A percentile compares a stretch with the other conserved stretches of the same genome.
These are phyloP conservation scores for Ennomos erosarius DNA, from an alignment of 2,888 invertebrate genomes.

Conservation along the genomic window DNA sequence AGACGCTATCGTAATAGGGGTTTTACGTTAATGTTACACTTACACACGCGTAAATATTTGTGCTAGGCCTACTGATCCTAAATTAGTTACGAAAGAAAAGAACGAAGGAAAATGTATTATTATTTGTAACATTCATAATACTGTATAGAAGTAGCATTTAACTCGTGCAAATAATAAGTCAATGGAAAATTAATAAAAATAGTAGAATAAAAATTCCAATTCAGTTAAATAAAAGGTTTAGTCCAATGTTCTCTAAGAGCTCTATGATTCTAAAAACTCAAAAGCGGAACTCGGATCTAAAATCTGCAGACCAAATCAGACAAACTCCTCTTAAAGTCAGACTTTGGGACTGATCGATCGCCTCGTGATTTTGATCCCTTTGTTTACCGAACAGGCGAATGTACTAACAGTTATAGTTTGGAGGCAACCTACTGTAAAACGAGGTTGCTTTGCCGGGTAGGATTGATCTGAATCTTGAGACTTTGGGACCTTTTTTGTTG, in stretches of 20 bases:
- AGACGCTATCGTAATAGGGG: no score
- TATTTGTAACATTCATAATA: no score
- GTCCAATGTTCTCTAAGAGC: neutral
- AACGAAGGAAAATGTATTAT: no score
- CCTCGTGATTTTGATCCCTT: conserved; percentile 18
- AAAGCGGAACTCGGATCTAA: conserved; percentile 4
- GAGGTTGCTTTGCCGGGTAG: conserved; percentile 46
- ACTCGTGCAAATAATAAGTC: no score
- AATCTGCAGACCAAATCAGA: conserved; percentile 9
- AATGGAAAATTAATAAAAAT: no score
- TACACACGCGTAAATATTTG: no score
- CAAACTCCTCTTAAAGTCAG: conserved; percentile 13
- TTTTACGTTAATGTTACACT: no score
- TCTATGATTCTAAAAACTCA: neutral
- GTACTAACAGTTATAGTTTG: conserved; percentile 9
- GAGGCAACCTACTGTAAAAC: conserved; percentile 47
- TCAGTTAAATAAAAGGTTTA: no score
- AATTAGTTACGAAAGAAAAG: no score
- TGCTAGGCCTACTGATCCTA: no score
- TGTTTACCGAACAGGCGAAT: conserved; percentile 21
- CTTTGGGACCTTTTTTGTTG: conserved; percentile 15
- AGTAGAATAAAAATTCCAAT: no score
- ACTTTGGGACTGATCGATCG: conserved; percentile 17
- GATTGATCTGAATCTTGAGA: conserved; percentile 6
- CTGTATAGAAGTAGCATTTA: no score